A percentile compares a stretch with the other conserved stretches of the same genome.
Conservation (phyloP, 2,113 vertebrate genomes). For the Epinephelus fuscoguttatus region DNA sequence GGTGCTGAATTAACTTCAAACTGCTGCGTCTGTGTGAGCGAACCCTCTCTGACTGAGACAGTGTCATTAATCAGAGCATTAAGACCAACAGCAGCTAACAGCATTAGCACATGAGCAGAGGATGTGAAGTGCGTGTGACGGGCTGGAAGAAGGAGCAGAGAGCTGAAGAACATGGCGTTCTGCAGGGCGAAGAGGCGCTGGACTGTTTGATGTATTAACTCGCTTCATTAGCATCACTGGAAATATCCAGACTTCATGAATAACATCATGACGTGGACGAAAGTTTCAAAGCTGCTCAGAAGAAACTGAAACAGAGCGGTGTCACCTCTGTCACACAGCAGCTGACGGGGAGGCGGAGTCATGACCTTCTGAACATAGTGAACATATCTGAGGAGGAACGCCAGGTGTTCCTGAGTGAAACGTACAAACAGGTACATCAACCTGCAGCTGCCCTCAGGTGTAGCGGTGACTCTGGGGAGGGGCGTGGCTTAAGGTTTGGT, state of each 20-base stretch:
- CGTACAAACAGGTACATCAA: not conserved
- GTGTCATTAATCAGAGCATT: slow-evolving; percentile 34
- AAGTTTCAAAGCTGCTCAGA: not conserved
- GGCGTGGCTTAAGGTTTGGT: not conserved
- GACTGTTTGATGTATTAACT: not conserved
- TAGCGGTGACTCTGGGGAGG: no score
- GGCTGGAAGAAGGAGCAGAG: no score
- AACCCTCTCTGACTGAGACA: slow-evolving; percentile 15
- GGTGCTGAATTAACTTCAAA: slow-evolving; percentile 27
- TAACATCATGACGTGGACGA: no score
- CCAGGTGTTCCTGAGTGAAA: not conserved
- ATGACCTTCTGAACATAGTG: no score
- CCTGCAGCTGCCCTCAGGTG: not conserved
- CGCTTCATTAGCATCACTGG: not conserved
- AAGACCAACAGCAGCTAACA: slow-evolving; percentile 33
- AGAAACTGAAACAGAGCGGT: no score
- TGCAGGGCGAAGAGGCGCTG: no score
- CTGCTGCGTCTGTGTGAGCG: not conserved
- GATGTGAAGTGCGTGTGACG: slow-evolving; percentile 21
- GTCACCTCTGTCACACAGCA: no score
- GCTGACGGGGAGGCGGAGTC: no score
- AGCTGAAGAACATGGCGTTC: no score
- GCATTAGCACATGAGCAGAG: slow-evolving; percentile 11
- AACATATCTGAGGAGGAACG: not conserved
- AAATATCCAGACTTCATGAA: not conserved